Evolutionary conservation across 2,888 invertebrate species (phyloP), one percentile per base, ranked within the genome.

Genomic region (Automeris io): DNA sequence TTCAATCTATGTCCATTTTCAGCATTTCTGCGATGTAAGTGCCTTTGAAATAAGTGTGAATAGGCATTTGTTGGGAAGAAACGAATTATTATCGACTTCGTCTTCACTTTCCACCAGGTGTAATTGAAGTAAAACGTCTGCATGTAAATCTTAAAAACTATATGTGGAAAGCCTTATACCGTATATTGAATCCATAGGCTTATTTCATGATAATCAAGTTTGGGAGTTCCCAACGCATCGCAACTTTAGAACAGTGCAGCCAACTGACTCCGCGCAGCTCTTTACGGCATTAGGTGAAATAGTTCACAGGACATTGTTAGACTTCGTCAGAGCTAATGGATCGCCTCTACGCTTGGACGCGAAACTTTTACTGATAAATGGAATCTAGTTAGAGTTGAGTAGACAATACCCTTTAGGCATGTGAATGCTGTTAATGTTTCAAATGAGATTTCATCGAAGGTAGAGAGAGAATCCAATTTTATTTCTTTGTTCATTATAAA

Each of bases 241-340:
- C 58, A 74, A 78, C 78, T 76, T 71, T 62, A 53, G 62, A 74
- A 70, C 70, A 75, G 47, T 46, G 57, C 59, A 61, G 58, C 67
- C 61, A 60, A 64, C 68, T 59, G 49, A 47, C 47, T 54, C 57
- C 57, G 53, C 52, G 59, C 60, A 62, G 77, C 83, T 81, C 81
- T 83, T 82, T 81, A 85, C 73, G 77, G 75, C 65, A 78, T 82
- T 83, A 83, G 65, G 69, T 67, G 68, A 67, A 73, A 78, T 75
- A 78, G 71, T 72, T 72, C 66, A 64, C 60, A 67, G 68, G 69
- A 76, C 79, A 73, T 57, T 70, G 78, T 67, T 69, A 68, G 74
- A 76, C 79, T 78, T 73, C 61, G 53, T 47, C 53, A 46, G 46
- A 49, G 61, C 79, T 83, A 85, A 85, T 83, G 85, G 83, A 80